A percentile compares a stretch with the other conserved stretches of the same genome.
Conservation (phyloP, 2,797 vertebrate genomes). For the Anniella stebbinsi region DNA sequence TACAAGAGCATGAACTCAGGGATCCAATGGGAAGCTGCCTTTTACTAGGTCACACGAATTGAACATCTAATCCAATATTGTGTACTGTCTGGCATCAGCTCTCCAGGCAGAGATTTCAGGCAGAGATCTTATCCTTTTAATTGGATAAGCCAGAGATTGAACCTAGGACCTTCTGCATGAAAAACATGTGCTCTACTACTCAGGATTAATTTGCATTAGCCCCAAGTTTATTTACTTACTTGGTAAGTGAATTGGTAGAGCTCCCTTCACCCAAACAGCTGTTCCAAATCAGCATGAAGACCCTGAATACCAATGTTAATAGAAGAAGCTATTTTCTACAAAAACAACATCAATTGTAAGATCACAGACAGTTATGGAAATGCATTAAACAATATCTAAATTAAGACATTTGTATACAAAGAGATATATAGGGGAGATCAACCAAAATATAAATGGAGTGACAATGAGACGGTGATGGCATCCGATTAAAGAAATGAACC, state of each 20-base stretch:
- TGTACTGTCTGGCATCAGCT: not conserved
- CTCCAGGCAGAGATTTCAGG: not conserved
- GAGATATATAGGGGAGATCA: not conserved
- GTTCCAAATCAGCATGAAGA: not conserved
- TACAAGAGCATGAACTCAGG: not conserved
- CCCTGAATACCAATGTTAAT: not conserved
- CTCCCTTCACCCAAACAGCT: not conserved
- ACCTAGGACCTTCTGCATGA: not conserved
- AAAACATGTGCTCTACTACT: not conserved
- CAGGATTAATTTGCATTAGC: not conserved
- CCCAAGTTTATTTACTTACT: no score
- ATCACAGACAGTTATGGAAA: not conserved
- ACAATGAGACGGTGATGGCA: not conserved
- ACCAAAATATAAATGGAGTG: not conserved
- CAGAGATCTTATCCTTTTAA: not conserved
- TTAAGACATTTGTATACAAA: not conserved
- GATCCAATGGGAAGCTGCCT: not conserved
- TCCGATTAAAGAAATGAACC: not conserved
- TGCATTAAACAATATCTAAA: not conserved
- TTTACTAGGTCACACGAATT: not conserved
- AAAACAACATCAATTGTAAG: not conserved
- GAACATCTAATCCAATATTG: not conserved
- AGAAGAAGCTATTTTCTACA: not conserved
- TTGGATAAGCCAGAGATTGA: not conserved
- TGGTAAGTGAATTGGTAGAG: no score